Evolutionary conservation across 1,140 invertebrate genomes (phyloP), one percentile per base, ranked within the genome.

Genomic region (Heliconius himera): DNA sequence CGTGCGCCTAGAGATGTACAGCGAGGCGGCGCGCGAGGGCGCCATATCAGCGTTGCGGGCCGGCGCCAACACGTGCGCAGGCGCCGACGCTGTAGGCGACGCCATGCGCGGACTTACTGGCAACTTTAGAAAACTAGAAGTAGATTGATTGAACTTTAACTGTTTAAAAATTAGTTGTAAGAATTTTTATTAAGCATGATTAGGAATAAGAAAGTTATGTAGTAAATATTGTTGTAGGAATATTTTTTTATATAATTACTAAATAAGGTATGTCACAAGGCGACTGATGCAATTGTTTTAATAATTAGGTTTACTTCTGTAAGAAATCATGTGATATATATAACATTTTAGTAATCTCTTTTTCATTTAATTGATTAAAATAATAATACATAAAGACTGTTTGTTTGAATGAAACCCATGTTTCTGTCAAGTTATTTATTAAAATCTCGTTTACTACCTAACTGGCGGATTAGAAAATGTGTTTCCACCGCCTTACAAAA

Each of bases 71-170:
- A 95, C 95, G 2, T 95, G 95, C 79, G 94, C 95, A 0, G 94
- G 95, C 26, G 95, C 96, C 66, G 91, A 94, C 76, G 85, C 91
- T 1, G 93, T 93, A 9, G 95, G 94, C 18, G 96, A 96, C 81
- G 95, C 95, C 8, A 95, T 97, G 89, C 91, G 96, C 76, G 97
- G 96, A 2, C 95, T 97, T 60, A 96, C 96, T 9, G 97, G 97
- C 70, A 97, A 97, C 85, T 98, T 98, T 91, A 95, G 97, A 76
- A 97, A 97, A 89, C 95, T 97, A 60, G 96, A 97, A 94, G 96
- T 97, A 13, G 97, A 97, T 70, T 80, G 97, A 97, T 70, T 80
- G 66, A 56, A 70, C 26, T 54, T 29, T 66, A 66, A 20, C 2
- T 51, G 5, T 51, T 51, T 20, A 51, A 20, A 20, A 51, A 20